These are phyloP conservation scores for Ochlodes sylvanus DNA, from an alignment of 2,888 invertebrate genomes.

Conservation along the genomic window DNA sequence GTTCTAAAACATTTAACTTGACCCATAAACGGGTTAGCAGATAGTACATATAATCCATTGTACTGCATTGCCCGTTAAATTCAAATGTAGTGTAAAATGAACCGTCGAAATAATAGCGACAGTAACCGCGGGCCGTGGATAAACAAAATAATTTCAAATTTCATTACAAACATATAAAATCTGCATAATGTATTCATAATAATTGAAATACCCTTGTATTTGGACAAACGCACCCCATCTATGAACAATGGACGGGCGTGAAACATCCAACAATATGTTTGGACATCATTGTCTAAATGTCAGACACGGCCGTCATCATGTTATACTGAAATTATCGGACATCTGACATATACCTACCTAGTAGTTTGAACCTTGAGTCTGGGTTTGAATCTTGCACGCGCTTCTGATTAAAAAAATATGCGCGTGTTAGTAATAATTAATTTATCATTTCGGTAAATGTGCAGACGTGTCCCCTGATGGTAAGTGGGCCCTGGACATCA, in stretches of 20 bases:
- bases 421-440: too few relatives aligned
- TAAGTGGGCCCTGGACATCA: too few relatives aligned
- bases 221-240: slow-evolving; percentile 7
- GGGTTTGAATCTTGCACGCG: too few relatives aligned
- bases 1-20: not conserved
- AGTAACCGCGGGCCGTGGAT: not conserved
- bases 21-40: not conserved
- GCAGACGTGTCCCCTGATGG: too few relatives aligned
- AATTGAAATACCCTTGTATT: slow-evolving; percentile 20
- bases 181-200: slow-evolving; percentile 14
- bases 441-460: too few relatives aligned
- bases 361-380: too few relatives aligned
- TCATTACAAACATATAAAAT: slow-evolving; percentile 7
- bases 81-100: slow-evolving; percentile 8
- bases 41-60: not conserved
- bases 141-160: slow-evolving; percentile 20
- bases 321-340: not conserved
- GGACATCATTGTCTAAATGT: slow-evolving; percentile 24
- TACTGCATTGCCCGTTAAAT: not conserved
- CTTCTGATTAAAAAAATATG: too few relatives aligned
- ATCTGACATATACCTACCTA: too few relatives aligned
- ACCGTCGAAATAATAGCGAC: not conserved
- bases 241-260: slow-evolving; percentile 3
- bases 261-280: slow-evolving; percentile 17
- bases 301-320: not conserved